phyloP scores from a whole-genome alignment of 2,888 invertebrate species.

The Dicyrtomina minuta region DNA sequence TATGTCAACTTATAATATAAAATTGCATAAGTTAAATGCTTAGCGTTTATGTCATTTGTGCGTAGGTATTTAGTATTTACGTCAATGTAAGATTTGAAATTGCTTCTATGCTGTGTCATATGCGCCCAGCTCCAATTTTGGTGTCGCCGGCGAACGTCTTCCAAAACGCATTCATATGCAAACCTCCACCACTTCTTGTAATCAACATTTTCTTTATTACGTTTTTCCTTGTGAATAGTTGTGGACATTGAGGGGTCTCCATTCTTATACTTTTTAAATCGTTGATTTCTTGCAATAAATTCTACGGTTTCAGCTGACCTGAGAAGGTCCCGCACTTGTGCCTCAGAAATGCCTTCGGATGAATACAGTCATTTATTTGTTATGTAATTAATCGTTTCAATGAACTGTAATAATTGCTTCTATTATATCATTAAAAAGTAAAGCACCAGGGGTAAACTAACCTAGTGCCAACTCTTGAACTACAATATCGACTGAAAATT shows the following conservation, averaged over 20 bases:
- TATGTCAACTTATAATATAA: neutral
- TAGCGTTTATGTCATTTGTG: neutral
- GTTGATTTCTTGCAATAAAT: conserved; percentile 74
- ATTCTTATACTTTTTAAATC: conserved; percentile 84
- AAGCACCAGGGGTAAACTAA: conserved; percentile 43
- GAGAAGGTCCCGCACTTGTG: conserved; percentile 77
- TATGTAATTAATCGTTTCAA: no score
- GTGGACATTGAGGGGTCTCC: conserved; percentile 64
- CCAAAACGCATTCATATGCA: conserved; percentile 80
- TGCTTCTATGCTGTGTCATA: conserved; percentile 74
- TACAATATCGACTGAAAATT: conserved; percentile 81
- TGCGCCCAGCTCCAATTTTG: conserved; percentile 89
- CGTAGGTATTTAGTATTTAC: conserved; percentile 31
- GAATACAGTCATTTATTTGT: no score
- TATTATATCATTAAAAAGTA: no score
- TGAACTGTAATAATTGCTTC: no score
- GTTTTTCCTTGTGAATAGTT: conserved; percentile 66
- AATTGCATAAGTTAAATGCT: no score
- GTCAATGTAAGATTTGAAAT: conserved; percentile 70
- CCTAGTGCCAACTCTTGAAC: conserved; percentile 76
- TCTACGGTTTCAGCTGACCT: conserved; percentile 87
- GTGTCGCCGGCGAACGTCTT: conserved; percentile 71
- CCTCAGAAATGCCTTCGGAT: neutral
- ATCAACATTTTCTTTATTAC: neutral
- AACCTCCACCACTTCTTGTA: conserved; percentile 90